Base-by-base conservation (phyloP, 2,888 invertebrate genomes). In the Brenthis hecate region DNA sequence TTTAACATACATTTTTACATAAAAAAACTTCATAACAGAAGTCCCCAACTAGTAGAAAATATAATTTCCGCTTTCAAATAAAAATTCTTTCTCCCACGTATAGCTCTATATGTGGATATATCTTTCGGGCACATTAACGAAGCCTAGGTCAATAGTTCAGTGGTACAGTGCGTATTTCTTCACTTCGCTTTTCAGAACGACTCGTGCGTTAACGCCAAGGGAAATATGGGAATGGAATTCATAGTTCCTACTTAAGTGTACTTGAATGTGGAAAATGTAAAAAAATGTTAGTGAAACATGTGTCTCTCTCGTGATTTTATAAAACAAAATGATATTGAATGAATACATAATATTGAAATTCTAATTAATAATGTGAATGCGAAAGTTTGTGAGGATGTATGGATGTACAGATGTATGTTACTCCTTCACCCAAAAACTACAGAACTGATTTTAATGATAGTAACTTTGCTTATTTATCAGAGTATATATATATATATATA, bases 201-300 rank as follows among this genome's bases (percentile, higher is more conserved):
- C 73, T 80, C 85, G 81, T 80, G 85, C 85, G 84, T 85, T 80
- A 87, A 85, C 77, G 71, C 78, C 77, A 73, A 73, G 80, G 81
- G 80, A 81, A 83, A 82, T 80, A 82, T 77, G 79, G 75, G 80
- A 78, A 80, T 70, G 68, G 65, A 55, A 68, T 51, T 62, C 53
- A 53, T 23, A 62, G 53, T 62, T 36, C n/a, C 16, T 53, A 19
- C 36, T 53, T 62, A 53, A 61, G n/a, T 61, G 28, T 61, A 61
- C 51, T 53, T 51, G 36, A 53, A 61, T 61, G 6, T 36, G 28
- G 28, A 23, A 60, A 61, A 28, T 32, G 11, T 16, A 51, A 61
- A 61, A 56, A 28, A 56, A 36, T 2, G 51, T 51, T 51, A 51
- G 13, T 43, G 11, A 11, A 43, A 43, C 11, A 11, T 4, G 28